Percentiles rank a stretch among this genome's conserved stretches.
These are phyloP conservation scores for Champsocephalus gunnari DNA, from an alignment of 2,797 vertebrate species.

Conservation along the genomic window DNA sequence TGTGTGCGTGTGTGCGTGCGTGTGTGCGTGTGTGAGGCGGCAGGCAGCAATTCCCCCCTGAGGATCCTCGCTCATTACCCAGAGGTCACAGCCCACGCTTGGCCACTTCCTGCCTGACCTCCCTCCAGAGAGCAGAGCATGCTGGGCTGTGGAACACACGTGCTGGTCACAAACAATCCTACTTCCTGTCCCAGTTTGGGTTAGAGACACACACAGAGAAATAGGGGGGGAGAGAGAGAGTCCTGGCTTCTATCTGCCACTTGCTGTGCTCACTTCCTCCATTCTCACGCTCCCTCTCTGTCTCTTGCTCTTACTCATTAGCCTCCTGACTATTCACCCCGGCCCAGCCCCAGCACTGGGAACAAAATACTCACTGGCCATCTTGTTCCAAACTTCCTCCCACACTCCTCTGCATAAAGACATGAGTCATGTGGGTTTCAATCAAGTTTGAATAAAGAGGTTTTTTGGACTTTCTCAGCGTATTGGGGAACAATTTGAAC, in stretches of 20 bases:
- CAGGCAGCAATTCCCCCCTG: constrained; percentile 58
- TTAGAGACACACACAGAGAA: constrained; percentile 33
- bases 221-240: constrained; percentile 44
- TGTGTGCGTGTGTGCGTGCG: constrained; percentile 15
- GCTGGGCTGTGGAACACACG: constrained; percentile 78
- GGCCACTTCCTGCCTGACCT: constrained; percentile 81
- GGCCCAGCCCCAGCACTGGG: constrained; percentile 60
- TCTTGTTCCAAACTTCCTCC: constrained; percentile 78
- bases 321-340: constrained; percentile 78
- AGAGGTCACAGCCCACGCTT: constrained; percentile 80
- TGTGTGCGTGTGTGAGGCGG: constrained; percentile 53
- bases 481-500: constrained; percentile 30
- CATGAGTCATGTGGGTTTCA: constrained; percentile 71
- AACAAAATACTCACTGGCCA: constrained; percentile 75
- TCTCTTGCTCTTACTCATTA: constrained; percentile 76
- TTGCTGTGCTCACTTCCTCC: constrained; percentile 80
- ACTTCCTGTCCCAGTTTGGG: constrained; percentile 75
- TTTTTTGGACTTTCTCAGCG: constrained; percentile 54
- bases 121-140: constrained; percentile 72
- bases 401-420: constrained; percentile 68
- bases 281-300: constrained; percentile 74
- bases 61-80: constrained; percentile 79
- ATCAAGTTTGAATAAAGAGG: constrained; percentile 55
- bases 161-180: constrained; percentile 78
- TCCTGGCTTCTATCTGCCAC: constrained; percentile 73